Evolutionary conservation across 2,888 invertebrate genomes (phyloP).

Genomic region (Sympetrum striolatum): DNA sequence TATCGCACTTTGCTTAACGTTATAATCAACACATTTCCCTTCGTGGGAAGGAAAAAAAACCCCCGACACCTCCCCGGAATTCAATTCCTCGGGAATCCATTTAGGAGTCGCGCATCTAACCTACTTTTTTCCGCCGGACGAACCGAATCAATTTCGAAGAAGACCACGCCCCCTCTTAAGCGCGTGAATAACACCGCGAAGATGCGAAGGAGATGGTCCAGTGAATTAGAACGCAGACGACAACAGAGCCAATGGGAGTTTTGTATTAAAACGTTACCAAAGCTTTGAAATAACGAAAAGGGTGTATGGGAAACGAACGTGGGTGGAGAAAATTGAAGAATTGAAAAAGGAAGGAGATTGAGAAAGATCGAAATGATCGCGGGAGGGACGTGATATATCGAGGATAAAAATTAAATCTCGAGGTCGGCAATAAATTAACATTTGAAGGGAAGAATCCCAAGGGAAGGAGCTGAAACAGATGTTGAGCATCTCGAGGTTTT

Average conservation of each 20-base stretch:
- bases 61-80: neutral
- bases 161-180: neutral
- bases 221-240: neutral
- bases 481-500: too few relatives aligned
- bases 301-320: neutral
- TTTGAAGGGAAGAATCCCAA: neutral
- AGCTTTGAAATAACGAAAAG: neutral
- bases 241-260: neutral
- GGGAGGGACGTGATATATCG: neutral
- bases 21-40: neutral
- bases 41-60: neutral
- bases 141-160: neutral
- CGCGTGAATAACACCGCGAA: neutral
- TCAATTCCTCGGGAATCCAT: constrained; percentile 7
- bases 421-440: neutral
- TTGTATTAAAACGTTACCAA: neutral
- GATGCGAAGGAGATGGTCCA: neutral
- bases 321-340: neutral
- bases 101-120: neutral
- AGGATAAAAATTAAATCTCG: neutral
- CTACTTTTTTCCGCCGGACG: neutral
- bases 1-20: neutral
- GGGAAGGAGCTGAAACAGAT: too few relatives aligned
- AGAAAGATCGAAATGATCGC: neutral
- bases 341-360: neutral